Evolutionary conservation across 53 echinoderm and acorn worm genomes (phyloP), one percentile per base, ranked within the genome.

Genomic region (Echinarachnius parma): DNA sequence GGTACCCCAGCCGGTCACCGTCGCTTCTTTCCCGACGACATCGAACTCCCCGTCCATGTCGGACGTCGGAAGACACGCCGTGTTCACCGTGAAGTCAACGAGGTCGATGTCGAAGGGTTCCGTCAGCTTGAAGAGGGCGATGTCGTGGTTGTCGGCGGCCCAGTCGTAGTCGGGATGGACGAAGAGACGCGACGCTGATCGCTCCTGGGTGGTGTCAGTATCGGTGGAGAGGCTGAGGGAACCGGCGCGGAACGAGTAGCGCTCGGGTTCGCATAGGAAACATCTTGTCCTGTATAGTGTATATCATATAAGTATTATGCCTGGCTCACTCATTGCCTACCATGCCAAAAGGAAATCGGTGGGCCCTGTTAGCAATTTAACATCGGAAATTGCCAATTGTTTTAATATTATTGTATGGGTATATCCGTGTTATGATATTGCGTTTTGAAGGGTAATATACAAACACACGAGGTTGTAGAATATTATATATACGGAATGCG

Each of bases 1-100:
- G 19, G 50, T 50, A 15, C 50, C 50, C 50, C 50, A 50, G 0
- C 50, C 50, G 20, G 50, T 50, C 21, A 50, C 50, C 50, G 50
- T 50, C 9, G 50, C 50, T 4, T 9, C 19, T 23, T 50, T 50
- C 15, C 50, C 50, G 1, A 23, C 50, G 1, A 23, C 50, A 18
- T 23, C 50, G 50, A 50, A 50, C 50, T 50, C 50, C 20, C 23
- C 50, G 20, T 50, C 50, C 50, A 50, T 50, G 9, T 50, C 50
- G 21, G 21, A 8, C 50, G 50, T 50, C 23, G 50, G 50, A 50
- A 50, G 50, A 50, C 50, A 50, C 5, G 23, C 19, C 16, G 50
- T 19, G 23, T 50, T 50, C 1, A 50, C 50, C 7, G 21, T 20
- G 23, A 21, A 50, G 23, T 50, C 50, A n/a, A n/a, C n/a, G 20